Conservation (phyloP, 2,888 invertebrate genomes). For the Hesperia comma region DNA sequence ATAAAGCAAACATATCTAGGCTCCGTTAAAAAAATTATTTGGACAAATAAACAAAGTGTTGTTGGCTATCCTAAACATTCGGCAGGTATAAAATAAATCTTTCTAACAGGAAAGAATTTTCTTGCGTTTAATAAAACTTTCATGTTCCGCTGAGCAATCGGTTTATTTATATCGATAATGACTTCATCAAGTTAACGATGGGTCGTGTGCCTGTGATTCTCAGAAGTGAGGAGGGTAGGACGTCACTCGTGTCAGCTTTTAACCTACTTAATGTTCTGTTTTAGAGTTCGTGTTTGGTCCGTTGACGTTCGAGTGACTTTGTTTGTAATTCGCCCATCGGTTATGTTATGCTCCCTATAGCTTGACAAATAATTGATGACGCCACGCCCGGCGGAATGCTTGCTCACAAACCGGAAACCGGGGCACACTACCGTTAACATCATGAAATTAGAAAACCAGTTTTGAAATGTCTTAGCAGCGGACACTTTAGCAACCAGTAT, state of each 20-base stretch:
- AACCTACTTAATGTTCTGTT: conserved; percentile 52
- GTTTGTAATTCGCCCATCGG: conserved; percentile 46
- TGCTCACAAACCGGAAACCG: conserved; percentile 71
- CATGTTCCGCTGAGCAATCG: conserved; percentile 25
- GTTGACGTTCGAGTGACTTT: conserved; percentile 46
- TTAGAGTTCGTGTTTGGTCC: conserved; percentile 45
- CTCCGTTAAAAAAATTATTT: conserved; percentile 41
- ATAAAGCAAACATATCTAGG: conserved; percentile 40
- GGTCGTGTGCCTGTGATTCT: conserved; percentile 27
- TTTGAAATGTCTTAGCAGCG: conserved; percentile 43
- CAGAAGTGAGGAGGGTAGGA: conserved; percentile 25
- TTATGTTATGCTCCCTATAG: conserved; percentile 51
- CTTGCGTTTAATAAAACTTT: conserved; percentile 32
- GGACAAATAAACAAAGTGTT: conserved; percentile 39
- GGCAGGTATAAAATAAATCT: conserved; percentile 44
- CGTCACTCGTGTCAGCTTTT: conserved; percentile 40
- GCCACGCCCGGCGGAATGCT: conserved; percentile 67
- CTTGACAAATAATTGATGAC: conserved; percentile 74
- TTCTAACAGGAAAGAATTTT: conserved; percentile 22
- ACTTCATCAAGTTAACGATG: conserved; percentile 36
- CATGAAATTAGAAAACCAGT: conserved; percentile 72
- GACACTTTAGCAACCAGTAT: neutral
- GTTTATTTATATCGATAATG: conserved; percentile 36
- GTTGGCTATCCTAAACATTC: conserved; percentile 41
- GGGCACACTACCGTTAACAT: conserved; percentile 74